A percentile compares a stretch with the other conserved stretches of the same genome.
phyloP scores from a whole-genome alignment of 1,140 invertebrate species.

The Gryon sp. region DNA sequence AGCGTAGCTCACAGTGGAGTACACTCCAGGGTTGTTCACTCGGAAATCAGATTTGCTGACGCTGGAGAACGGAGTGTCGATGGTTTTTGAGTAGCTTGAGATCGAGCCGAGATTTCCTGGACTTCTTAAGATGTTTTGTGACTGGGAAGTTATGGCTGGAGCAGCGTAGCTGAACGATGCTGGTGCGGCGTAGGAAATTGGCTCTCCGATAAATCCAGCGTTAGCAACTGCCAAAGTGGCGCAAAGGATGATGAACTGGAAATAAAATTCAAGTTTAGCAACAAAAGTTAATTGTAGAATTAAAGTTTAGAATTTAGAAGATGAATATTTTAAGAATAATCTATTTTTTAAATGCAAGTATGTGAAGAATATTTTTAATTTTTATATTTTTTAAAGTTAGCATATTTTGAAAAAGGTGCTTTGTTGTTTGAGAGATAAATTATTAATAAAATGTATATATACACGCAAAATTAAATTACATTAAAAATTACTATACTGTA shows the following conservation, averaged over 20 bases:
- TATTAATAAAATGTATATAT: too few relatives aligned
- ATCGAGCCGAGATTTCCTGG: slow-evolving; percentile 83
- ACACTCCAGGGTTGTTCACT: slow-evolving; percentile 81
- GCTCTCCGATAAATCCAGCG: slow-evolving; percentile 68
- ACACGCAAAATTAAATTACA: too few relatives aligned
- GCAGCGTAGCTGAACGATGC: slow-evolving; percentile 70
- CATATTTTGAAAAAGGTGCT: too few relatives aligned
- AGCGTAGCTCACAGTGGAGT: slow-evolving; percentile 65
- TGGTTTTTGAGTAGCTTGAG: slow-evolving; percentile 83
- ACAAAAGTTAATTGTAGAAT: slow-evolving; percentile 26
- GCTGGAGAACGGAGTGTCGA: slow-evolving; percentile 85
- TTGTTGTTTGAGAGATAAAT: too few relatives aligned
- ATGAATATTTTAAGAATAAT: too few relatives aligned
- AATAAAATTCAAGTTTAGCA: too few relatives aligned
- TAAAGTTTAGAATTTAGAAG: background rate
- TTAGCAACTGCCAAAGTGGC: slow-evolving; percentile 72
- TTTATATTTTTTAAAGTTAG: too few relatives aligned
- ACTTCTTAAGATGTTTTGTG: slow-evolving; percentile 82
- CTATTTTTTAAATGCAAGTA: too few relatives aligned
- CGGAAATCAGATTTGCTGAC: slow-evolving; percentile 83
- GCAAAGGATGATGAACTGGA: slow-evolving; percentile 78
- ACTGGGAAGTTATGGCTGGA: slow-evolving; percentile 82
- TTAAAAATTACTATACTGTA: too few relatives aligned
- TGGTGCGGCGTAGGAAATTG: slow-evolving; percentile 49
- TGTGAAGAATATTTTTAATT: too few relatives aligned